Percentiles rank a stretch among this genome's conserved stretches.
Evolutionary conservation across 2,888 invertebrate species (phyloP).

Genomic region (Cheilosia soror): DNA sequence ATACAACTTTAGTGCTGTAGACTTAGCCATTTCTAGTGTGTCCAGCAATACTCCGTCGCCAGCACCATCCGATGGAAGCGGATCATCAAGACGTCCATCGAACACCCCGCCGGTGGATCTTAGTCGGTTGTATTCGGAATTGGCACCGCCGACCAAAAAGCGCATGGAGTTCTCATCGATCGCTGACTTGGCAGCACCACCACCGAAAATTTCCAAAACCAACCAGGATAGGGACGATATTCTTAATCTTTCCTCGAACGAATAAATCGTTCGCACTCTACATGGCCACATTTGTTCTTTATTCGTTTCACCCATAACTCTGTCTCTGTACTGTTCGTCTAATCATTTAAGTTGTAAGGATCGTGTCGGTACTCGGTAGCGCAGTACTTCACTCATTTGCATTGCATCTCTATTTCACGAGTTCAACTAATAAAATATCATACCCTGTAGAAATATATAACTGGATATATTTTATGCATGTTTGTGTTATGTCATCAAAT

Average conservation of each 20-base stretch:
- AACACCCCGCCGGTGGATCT: slow-evolving; percentile 82
- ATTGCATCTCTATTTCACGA: slow-evolving; percentile 28
- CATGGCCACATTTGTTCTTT: slow-evolving; percentile 9
- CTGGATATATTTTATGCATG: slow-evolving; percentile 63
- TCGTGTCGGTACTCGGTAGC: slow-evolving; percentile 28
- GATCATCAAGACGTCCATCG: slow-evolving; percentile 81
- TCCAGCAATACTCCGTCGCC: slow-evolving; percentile 82
- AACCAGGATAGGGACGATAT: slow-evolving; percentile 84
- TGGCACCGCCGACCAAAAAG: slow-evolving; percentile 82
- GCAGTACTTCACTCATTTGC: slow-evolving; percentile 62
- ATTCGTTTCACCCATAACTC: neutral
- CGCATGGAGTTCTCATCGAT: slow-evolving; percentile 84
- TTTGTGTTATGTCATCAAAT: slow-evolving; percentile 59
- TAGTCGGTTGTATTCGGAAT: slow-evolving; percentile 81
- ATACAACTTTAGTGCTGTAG: slow-evolving; percentile 84
- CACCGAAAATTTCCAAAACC: slow-evolving; percentile 86
- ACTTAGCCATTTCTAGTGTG: slow-evolving; percentile 83
- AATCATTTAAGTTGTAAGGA: slow-evolving; percentile 29
- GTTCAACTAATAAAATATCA: slow-evolving; percentile 11
- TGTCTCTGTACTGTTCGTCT: slow-evolving; percentile 16
- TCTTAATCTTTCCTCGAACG: slow-evolving; percentile 82
- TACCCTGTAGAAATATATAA: slow-evolving; percentile 42
- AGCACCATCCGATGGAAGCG: slow-evolving; percentile 81
- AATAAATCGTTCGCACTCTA: slow-evolving; percentile 76
- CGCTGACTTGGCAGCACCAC: slow-evolving; percentile 84